Evolutionary conservation across 1,140 invertebrate species (phyloP), one percentile per base, ranked within the genome.

Genomic region (Tetramorium parvispinum): DNA sequence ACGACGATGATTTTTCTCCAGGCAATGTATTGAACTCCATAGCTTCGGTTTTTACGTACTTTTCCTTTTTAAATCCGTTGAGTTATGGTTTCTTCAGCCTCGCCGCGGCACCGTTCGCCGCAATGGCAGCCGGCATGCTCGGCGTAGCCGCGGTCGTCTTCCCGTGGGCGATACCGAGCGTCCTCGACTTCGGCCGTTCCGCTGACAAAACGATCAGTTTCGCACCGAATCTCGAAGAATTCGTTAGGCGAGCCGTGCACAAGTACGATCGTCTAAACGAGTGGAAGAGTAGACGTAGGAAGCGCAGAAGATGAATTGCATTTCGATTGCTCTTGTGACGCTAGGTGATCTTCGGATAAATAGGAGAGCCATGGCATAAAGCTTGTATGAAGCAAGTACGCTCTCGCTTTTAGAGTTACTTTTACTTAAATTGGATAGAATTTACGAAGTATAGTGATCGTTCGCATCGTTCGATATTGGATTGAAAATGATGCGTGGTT

Each of bases 41-140:
- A 18, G 87, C 91, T 0, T 93, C 93, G 0, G 70, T 94, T 0
- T 94, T 94, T 63, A 85, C 92, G 0, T 94, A 93, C 6, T 93
- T 95, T n/a, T 93, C 91, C 0, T 92, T 94, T 16, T 53, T 95
- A 1, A 95, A 94, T 89, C 95, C 95, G 0, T 57, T 95, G 18
- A 93, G 94, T 88, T 95, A 95, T 46, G 91, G 94, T 0, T 90
- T 95, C 32, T 94, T 95, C 73, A 94, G 94, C 37, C 68, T 95
- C 43, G 91, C 94, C 4, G 92, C 94, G 2, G 94, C 95, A 0
- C 95, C 94, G 0, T 95, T 95, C 43, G 93, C 94, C 3, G 94
- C 94, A 3, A 91, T 95, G 16, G 94, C 94, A 0, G 95, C 94
- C n/a, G 94, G 94, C 0, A 43, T 95, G 10, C 68, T 95, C 5